phyloP scores from a whole-genome alignment of 2,888 invertebrate species.

The Epicampocera succincta region DNA sequence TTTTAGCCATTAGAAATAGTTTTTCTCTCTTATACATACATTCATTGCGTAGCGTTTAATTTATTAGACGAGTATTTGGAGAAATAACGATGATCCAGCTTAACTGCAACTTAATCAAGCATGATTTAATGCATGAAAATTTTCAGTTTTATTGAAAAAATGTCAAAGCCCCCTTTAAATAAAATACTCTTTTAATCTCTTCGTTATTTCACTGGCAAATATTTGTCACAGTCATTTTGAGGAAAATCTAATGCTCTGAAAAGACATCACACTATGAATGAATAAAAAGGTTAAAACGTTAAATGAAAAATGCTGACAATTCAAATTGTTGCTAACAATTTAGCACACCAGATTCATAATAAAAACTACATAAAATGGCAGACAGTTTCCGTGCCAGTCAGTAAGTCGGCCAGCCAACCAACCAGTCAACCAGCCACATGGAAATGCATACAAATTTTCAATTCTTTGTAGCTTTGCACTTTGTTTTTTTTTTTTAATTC shows the following conservation, averaged over 20 bases:
- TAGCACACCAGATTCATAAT: constrained; percentile 51
- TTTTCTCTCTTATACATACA: no score
- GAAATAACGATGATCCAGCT: no score
- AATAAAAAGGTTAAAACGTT: constrained; percentile 60
- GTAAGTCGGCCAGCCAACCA: neutral
- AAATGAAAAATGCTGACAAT: constrained; percentile 67
- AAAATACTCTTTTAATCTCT: neutral
- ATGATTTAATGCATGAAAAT: no score
- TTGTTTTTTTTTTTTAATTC: constrained; percentile 27
- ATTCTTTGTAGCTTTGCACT: constrained; percentile 41
- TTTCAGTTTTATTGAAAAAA: no score
- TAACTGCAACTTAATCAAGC: no score
- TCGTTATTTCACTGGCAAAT: neutral
- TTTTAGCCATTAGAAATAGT: no score
- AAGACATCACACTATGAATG: constrained; percentile 12
- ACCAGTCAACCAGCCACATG: constrained; percentile 30
- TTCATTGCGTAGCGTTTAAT: no score
- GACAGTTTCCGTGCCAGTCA: neutral
- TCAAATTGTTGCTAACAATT: constrained; percentile 66
- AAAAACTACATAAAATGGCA: constrained; percentile 31
- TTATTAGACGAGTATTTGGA: no score
- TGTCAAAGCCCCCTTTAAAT: neutral
- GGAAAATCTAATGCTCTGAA: constrained; percentile 23
- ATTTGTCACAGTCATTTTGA: constrained; percentile 25
- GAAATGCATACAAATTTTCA: constrained; percentile 57